phyloP scores from a whole-genome alignment of 2,797 vertebrate genomes.

The Anabas testudineus region DNA sequence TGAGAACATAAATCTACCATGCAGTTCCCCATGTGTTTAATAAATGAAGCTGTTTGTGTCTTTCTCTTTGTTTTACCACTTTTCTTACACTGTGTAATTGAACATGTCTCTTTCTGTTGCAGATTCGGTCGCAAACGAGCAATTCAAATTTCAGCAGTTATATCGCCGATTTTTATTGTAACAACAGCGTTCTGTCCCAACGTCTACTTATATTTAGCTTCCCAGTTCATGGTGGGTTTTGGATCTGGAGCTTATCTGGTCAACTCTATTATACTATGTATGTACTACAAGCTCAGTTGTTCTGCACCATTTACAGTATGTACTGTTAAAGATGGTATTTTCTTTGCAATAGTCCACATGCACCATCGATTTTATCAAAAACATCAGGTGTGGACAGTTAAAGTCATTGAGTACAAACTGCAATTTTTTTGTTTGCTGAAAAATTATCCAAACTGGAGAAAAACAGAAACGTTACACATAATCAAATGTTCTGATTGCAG shows the following conservation, averaged over 20 bases:
- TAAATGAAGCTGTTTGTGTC: not conserved
- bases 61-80: too few species aligned
- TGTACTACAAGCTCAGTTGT: not conserved
- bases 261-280: constrained; percentile 80
- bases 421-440: too few species aligned
- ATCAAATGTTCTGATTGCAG: constrained; percentile 70
- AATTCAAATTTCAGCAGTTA: constrained; percentile 73
- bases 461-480: too few species aligned
- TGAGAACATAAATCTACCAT: too few species aligned
- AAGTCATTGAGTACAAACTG: too few species aligned
- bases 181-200: constrained; percentile 77
- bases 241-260: constrained; percentile 75
- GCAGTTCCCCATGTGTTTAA: too few species aligned
- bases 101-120: not conserved
- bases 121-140: constrained; percentile 82
- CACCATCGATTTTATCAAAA: too few species aligned
- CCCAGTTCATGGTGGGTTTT: constrained; percentile 80
- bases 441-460: too few species aligned
- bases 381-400: too few species aligned
- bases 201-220: constrained; percentile 78
- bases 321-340: too few species aligned
- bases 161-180: constrained; percentile 66
- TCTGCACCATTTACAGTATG: too few species aligned
- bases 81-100: not conserved
- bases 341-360: too few species aligned